Conservation (phyloP, 2,113 vertebrate genomes). For the Callipepla californica region DNA sequence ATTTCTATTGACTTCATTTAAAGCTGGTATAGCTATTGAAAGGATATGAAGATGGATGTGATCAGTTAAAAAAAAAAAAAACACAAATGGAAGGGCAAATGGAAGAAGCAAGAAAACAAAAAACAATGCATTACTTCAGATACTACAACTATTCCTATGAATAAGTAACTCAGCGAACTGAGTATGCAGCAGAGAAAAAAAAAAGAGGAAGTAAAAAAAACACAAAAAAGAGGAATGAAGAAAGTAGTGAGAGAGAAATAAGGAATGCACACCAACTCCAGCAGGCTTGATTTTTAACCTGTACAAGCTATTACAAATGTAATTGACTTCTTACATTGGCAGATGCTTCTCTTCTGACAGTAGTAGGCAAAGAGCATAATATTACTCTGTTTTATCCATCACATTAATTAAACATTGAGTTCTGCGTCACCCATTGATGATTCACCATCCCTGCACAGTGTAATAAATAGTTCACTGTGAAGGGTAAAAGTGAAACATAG, state of each 20-base stretch:
- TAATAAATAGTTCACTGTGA: slow-evolving; percentile 37
- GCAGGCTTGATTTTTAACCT: slow-evolving; percentile 34
- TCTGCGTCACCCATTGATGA: slow-evolving; percentile 7
- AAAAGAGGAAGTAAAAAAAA: neutral
- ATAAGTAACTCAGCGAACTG: neutral
- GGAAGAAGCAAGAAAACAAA: neutral
- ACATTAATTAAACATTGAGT: slow-evolving; percentile 49
- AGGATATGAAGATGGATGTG: neutral
- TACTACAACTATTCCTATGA: neutral
- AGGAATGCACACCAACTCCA: neutral
- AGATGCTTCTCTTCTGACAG: slow-evolving; percentile 50
- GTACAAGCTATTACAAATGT: slow-evolving; percentile 9
- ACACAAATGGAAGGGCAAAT: neutral
- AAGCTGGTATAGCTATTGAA: neutral
- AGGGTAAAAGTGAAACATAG: slow-evolving; percentile 34
- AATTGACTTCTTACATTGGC: slow-evolving; percentile 45
- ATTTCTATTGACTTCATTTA: neutral
- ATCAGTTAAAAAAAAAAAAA: neutral
- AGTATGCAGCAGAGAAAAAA: neutral
- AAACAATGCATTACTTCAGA: neutral
- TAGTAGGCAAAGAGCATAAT: neutral
- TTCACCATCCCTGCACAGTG: neutral
- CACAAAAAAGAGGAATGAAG: neutral
- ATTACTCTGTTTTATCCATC: slow-evolving; percentile 22
- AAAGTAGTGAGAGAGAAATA: neutral